These are phyloP conservation scores for Rhinatrema bivittatum DNA, from an alignment of 2,797 vertebrate genomes.

Conservation along the genomic window DNA sequence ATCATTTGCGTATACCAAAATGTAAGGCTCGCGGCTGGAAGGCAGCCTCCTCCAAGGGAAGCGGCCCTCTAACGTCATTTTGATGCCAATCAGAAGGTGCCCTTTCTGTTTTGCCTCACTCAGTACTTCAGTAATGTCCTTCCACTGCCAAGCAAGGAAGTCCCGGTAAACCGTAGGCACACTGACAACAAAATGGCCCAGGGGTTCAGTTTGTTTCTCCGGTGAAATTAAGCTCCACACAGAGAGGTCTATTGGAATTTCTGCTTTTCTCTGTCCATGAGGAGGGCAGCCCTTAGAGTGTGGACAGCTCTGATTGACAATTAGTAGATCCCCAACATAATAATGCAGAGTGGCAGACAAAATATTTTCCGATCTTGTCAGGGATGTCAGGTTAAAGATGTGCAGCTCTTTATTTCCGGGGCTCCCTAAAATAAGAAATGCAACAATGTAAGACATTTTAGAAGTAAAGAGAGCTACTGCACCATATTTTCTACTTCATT, in stretches of 20 bases:
- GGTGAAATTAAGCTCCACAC: constrained; percentile 67
- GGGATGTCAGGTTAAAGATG: constrained; percentile 86
- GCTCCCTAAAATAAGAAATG: constrained; percentile 51
- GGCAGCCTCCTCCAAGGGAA: constrained; percentile 52
- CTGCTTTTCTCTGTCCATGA: constrained; percentile 27
- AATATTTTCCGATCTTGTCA: constrained; percentile 84
- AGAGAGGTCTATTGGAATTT: constrained; percentile 62
- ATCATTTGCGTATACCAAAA: constrained; percentile 90
- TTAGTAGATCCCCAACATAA: constrained; percentile 67
- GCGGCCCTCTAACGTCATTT: constrained; percentile 51
- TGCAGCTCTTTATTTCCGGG: constrained; percentile 63
- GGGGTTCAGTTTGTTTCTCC: constrained; percentile 56
- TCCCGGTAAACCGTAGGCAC: constrained; percentile 55
- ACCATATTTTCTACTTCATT: neutral
- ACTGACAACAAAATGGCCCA: constrained; percentile 69
- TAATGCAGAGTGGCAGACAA: constrained; percentile 85
- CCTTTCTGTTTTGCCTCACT: constrained; percentile 67
- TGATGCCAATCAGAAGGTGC: constrained; percentile 73
- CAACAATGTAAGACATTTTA: neutral
- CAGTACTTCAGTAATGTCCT: constrained; percentile 78
- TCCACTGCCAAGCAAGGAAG: constrained; percentile 77
- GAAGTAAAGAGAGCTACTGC: fast-evolving
- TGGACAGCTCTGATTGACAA: constrained; percentile 41
- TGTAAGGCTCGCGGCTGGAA: constrained; percentile 70
- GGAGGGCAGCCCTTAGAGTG: constrained; percentile 35